Conservation (phyloP, 2,888 invertebrate genomes). For the Nemoura dubitans region DNA sequence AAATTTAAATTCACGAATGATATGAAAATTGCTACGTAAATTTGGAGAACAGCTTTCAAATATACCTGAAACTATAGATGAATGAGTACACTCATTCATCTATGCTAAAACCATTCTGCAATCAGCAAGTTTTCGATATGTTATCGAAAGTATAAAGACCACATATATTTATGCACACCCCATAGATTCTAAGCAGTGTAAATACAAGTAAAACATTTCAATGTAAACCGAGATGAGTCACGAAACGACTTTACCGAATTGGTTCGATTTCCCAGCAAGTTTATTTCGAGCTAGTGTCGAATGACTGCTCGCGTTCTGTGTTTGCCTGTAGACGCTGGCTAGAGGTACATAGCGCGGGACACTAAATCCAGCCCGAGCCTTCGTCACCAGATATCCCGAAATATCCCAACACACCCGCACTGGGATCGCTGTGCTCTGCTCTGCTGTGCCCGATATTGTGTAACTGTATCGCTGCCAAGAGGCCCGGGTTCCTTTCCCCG, state of each 20-base stretch:
- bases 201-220: no score
- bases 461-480: conserved; percentile 18
- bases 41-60: no score
- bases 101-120: no score
- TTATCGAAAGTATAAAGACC: no score
- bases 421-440: background rate
- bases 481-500: background rate
- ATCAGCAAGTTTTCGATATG: no score
- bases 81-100: no score
- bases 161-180: no score
- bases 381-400: conserved; percentile 25
- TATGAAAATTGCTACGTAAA: no score
- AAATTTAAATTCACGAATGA: no score
- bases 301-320: background rate
- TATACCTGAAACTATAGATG: no score
- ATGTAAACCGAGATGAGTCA: no score
- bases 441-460: background rate
- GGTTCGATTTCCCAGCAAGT: background rate
- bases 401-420: conserved; percentile 23
- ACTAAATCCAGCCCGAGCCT: background rate
- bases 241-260: background rate
- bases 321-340: background rate
- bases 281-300: background rate
- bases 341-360: background rate
- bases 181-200: no score